phyloP scores from a whole-genome alignment of 2,113 vertebrate genomes.

The Tursiops truncatus region DNA sequence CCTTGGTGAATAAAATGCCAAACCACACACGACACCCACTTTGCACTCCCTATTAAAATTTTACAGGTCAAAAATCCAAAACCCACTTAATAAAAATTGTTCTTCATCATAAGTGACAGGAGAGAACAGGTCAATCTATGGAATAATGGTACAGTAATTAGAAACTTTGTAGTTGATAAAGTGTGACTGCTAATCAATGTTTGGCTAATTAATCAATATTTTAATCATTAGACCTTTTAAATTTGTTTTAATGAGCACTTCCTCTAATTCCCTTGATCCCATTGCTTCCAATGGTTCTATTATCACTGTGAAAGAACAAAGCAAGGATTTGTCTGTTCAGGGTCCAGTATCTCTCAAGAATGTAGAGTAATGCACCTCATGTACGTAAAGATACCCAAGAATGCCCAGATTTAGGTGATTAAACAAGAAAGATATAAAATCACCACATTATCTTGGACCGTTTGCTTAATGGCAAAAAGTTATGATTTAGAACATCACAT shows the following conservation, averaged over 20 bases:
- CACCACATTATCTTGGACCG: neutral
- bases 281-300: conserved; percentile 84
- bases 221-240: conserved; percentile 99
- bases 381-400: neutral
- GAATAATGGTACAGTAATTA: conserved; percentile 96
- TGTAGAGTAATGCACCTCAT: neutral
- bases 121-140: conserved; percentile 93
- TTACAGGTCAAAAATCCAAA: conserved; percentile 99
- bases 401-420: conserved; percentile 41
- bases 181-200: conserved; percentile 99
- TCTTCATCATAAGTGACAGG: conserved; percentile 96
- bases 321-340: conserved; percentile 75
- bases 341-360: conserved; percentile 47
- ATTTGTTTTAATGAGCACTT: conserved; percentile 95
- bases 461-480: conserved; percentile 52
- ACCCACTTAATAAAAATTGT: conserved; percentile 97
- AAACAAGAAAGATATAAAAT: conserved; percentile 41
- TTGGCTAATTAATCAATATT: conserved; percentile 99
- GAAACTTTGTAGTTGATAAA: conserved; percentile 95
- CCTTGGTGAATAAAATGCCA: conserved; percentile 94
- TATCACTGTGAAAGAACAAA: conserved; percentile 89
- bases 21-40: conserved; percentile 92
- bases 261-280: conserved; percentile 93
- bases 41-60: conserved; percentile 98
- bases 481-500: conserved; percentile 52